These are phyloP conservation scores for Neelides folsomi DNA, from an alignment of 2,888 invertebrate species.

Conservation along the genomic window DNA sequence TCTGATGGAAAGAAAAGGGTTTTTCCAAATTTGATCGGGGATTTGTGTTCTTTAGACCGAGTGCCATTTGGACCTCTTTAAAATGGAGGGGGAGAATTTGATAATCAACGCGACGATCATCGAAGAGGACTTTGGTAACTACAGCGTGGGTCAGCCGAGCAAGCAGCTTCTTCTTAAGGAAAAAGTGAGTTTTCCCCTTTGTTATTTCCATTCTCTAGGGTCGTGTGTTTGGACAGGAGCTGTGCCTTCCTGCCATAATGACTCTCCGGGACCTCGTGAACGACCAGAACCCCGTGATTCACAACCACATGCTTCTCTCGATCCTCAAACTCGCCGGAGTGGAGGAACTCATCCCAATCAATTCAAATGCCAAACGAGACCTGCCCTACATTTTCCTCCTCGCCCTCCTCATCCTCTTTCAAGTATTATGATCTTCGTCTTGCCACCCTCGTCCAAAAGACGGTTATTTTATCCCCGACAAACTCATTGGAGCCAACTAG, in stretches of 20 bases:
- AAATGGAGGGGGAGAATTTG: constrained; percentile 74
- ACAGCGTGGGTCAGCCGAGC: constrained; percentile 44
- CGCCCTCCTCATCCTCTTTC: constrained; percentile 13
- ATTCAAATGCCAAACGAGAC: neutral
- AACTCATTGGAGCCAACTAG: too few species aligned
- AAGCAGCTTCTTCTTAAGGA: constrained; percentile 42
- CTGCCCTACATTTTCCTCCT: constrained; percentile 12
- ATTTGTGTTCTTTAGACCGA: constrained; percentile 54
- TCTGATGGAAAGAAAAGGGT: neutral
- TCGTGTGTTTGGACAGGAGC: constrained; percentile 50
- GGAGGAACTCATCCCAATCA: constrained; percentile 54
- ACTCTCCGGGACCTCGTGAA: constrained; percentile 72
- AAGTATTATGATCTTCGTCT: constrained; percentile 11
- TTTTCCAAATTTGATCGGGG: too few species aligned
- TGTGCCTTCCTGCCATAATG: constrained; percentile 68
- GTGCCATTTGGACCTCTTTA: constrained; percentile 69
- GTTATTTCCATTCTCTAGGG: neutral
- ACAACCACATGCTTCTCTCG: constrained; percentile 71
- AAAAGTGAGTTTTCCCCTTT: constrained; percentile 46
- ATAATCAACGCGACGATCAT: constrained; percentile 57
- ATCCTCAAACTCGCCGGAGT: constrained; percentile 88
- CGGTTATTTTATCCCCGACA: too few species aligned
- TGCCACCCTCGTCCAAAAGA: constrained; percentile 1
- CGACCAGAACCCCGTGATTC: constrained; percentile 67
- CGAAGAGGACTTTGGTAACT: constrained; percentile 31